Base-by-base conservation (phyloP, 2,888 invertebrate genomes). In the Euproctis similis region DNA sequence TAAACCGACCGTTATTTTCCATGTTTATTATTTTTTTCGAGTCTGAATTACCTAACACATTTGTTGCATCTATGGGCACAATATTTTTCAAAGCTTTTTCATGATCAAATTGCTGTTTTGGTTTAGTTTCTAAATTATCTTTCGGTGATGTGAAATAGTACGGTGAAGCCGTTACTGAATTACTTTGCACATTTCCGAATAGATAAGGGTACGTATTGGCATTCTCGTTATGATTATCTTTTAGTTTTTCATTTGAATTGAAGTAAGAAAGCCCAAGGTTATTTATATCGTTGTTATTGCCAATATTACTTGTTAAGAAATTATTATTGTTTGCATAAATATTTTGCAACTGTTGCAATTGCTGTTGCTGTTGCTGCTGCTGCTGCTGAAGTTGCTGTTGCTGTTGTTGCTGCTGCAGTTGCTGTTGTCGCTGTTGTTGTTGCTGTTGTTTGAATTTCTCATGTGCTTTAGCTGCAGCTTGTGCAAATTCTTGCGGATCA, bases 11-110 rank as follows among this genome's bases (percentile, higher is more conserved):
- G 31, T 30, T 62, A 24, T 36, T 47, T 21, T 74, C 72, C 14
- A 51, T 42, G 5, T 34, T 47, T 8, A 46, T 31, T 11, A 49
- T 30, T 6, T 42, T 34, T 50, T 74, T 77, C 4, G 57, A 39
- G 22, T 77, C 74, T 12, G 68, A 62, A 39, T 71, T 75, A 9
- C 64, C 47, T 7, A 84, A 69, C 14, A 80, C 76, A 40, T 84
- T 85, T 17, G 82, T 74, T 2, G 80, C 70, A 44, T 80, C 85
- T 25, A 85, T 80, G 1, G 85, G 75, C 10, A 85, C 78, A 32
- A 84, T 81, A 53, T 76, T 81, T 63, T 82, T 84, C 27, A 84
- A 53, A 1, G 81, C 84, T 44, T 80, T 85, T 18, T 78, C 77
- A 30, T 85, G 84, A 46, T 85, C 85, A 49, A 85, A 85, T 1